A percentile compares a stretch with the other conserved stretches of the same genome.
Conservation (phyloP, 2,888 invertebrate genomes). For the Drosophila barbarae region DNA sequence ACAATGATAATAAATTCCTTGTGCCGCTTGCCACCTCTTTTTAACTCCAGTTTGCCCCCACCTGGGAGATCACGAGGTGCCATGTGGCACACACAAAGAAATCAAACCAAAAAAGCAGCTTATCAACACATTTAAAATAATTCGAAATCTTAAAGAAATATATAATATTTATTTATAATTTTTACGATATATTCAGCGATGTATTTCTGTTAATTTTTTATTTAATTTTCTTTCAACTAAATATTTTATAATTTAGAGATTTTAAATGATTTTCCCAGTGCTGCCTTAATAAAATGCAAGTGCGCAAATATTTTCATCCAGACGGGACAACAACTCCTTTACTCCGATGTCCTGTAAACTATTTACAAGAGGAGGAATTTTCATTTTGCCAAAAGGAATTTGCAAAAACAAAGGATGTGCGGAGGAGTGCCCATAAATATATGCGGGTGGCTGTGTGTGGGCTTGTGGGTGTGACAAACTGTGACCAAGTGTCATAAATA, state of each 20-base stretch:
- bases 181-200: not conserved
- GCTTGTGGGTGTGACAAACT: conserved; percentile 32
- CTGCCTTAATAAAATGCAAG: conserved; percentile 51
- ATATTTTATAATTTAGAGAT: no score
- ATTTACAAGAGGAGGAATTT: conserved; percentile 62
- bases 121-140: not conserved
- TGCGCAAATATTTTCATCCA: conserved; percentile 59
- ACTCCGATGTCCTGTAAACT: conserved; percentile 42
- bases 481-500: conserved; percentile 65
- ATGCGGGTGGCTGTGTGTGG: conserved; percentile 7
- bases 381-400: conserved; percentile 67
- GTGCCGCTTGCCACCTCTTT: conserved; percentile 16
- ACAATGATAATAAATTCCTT: conserved; percentile 65
- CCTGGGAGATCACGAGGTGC: not conserved
- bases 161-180: not conserved
- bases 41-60: not conserved
- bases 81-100: not conserved
- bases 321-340: conserved; percentile 33
- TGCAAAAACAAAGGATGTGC: conserved; percentile 35
- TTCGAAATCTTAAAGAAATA: not conserved
- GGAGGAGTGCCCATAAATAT: conserved; percentile 16
- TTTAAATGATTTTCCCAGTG: conserved; percentile 3
- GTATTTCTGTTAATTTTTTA: not conserved
- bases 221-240: not conserved
- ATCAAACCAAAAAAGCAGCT: not conserved